Evolutionary conservation across 2,888 invertebrate genomes (phyloP), one percentile per base, ranked within the genome.

Genomic region (Yponomeuta sedellus): DNA sequence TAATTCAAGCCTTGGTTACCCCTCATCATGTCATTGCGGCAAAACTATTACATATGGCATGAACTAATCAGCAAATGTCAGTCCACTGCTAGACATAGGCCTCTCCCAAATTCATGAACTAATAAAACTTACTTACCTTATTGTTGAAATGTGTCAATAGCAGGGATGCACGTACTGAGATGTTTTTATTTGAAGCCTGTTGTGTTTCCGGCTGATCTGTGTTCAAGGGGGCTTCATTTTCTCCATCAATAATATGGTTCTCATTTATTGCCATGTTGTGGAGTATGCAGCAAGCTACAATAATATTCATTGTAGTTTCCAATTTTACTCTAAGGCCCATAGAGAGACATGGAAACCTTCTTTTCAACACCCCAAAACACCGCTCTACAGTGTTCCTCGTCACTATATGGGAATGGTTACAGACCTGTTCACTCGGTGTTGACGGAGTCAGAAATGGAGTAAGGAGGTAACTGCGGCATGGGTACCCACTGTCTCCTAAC

Each of bases 111-210:
- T n/a, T n/a, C n/a, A n/a, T n/a, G n/a, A n/a, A n/a, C n/a, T n/a
- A n/a, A n/a, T n/a, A n/a, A 59, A 59, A 59, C 22, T 20, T 59
- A n/a, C 59, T 59, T 59, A 59, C 59, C 59, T 59, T 22, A 59
- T 59, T 59, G 59, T 59, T 59, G 59, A 59, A 59, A 59, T 59
- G 59, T 59, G 22, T 59, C 59, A 59, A 59, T 22, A 59, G 59
- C 59, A 59, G 1, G 22, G 59, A 59, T 59, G 59, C 22, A 59
- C 59, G 22, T 59, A 59, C 59, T 59, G 59, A 59, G 59, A 22
- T 59, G 59, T 59, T 59, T 59, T 59, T 22, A 59, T 59, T 59
- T 22, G 59, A 22, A 52, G 59, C 1, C 20, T 59, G 59, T 59
- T 1, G 59, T 59, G 59, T 8, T 59, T 59, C 59, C 10, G 59